phyloP scores from a whole-genome alignment of 1,140 invertebrate species.

The Drosophila micromelanica region DNA sequence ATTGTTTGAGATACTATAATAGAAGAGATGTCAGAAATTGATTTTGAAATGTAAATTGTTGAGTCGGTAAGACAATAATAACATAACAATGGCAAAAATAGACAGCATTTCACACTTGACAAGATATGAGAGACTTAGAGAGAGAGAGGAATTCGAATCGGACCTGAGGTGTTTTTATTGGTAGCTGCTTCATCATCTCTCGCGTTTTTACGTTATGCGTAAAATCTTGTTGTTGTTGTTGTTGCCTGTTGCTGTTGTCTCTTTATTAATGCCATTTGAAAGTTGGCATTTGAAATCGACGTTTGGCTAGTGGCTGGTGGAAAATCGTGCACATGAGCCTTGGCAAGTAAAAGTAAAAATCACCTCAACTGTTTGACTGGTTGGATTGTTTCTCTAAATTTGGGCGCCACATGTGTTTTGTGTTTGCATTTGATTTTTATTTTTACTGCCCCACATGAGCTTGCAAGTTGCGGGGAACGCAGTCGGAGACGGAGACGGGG shows the following conservation, averaged over 20 bases:
- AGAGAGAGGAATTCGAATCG: slow-evolving; percentile 14
- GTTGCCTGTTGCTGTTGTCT: slow-evolving; percentile 52
- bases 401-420: slow-evolving; percentile 75
- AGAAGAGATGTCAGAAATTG: slow-evolving; percentile 70
- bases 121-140: slow-evolving; percentile 12
- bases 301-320: slow-evolving; percentile 45
- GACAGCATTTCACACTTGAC: slow-evolving; percentile 68
- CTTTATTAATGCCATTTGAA: slow-evolving; percentile 71
- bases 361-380: slow-evolving; percentile 53
- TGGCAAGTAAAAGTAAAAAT: slow-evolving; percentile 78
- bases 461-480: slow-evolving; percentile 46
- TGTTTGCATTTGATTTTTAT: slow-evolving; percentile 79
- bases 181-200: slow-evolving; percentile 68
- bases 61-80: slow-evolving; percentile 36
- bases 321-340: slow-evolving; percentile 79
- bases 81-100: slow-evolving; percentile 47
- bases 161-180: slow-evolving; percentile 34
- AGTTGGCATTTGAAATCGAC: slow-evolving; percentile 74
- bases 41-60: slow-evolving; percentile 57
- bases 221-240: slow-evolving; percentile 43
- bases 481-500: background rate
- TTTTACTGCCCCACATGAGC: slow-evolving; percentile 76
- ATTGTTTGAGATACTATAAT: slow-evolving; percentile 54
- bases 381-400: slow-evolving; percentile 43
- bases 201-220: slow-evolving; percentile 44